Conservation (phyloP, 2,888 invertebrate species). For the Drosophila villosipedis region DNA sequence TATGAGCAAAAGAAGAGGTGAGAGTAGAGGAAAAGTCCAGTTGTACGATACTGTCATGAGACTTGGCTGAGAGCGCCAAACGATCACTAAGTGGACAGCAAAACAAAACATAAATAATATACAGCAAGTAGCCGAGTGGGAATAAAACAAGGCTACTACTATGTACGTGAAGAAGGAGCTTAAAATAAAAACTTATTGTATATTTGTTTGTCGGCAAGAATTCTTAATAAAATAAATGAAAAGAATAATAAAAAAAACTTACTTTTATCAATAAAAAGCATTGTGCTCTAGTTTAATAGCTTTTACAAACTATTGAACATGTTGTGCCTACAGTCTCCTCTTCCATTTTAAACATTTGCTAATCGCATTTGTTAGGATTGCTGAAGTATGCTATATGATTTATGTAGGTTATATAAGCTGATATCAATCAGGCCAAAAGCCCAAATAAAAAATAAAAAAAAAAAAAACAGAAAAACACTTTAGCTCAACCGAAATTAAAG, state of each 20-base stretch:
- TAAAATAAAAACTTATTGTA: background rate
- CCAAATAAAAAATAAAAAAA: background rate
- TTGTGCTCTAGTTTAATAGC: background rate
- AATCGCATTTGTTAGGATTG: background rate
- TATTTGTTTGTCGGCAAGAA: background rate
- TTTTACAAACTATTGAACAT: background rate
- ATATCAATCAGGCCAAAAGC: background rate
- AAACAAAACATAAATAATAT: constrained; percentile 57
- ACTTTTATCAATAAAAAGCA: background rate
- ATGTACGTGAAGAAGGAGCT: background rate
- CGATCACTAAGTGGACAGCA: constrained; percentile 35
- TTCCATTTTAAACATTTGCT: background rate
- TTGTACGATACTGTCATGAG: constrained; percentile 48
- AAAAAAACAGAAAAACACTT: constrained; percentile 28
- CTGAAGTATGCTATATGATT: background rate
- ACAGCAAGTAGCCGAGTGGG: constrained; percentile 5
- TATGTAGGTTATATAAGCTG: constrained; percentile 14
- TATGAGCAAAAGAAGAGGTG: background rate
- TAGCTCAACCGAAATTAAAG: constrained; percentile 46
- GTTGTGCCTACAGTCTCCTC: background rate
- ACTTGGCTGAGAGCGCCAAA: constrained; percentile 19
- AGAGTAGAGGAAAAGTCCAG: constrained; percentile 13
- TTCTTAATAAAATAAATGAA: background rate
- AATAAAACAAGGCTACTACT: constrained; percentile 12
- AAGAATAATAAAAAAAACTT: background rate